A percentile compares a stretch with the other conserved stretches of the same genome.
These are phyloP conservation scores for Synanthedon formicaeformis DNA, from an alignment of 2,888 invertebrate genomes.

Conservation along the genomic window DNA sequence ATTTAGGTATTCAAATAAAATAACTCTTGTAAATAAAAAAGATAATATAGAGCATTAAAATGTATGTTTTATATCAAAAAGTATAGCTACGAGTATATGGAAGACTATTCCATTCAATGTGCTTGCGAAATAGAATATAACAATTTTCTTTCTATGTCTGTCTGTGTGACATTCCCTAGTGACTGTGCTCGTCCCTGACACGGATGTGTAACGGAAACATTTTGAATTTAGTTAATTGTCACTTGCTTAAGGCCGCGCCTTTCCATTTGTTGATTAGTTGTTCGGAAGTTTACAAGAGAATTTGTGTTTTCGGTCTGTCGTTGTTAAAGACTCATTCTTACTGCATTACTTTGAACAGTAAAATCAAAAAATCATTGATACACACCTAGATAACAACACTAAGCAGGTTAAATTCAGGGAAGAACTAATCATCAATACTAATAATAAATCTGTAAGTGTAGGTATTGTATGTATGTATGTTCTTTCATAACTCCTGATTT, in stretches of 20 bases:
- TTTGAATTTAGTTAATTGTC: neutral
- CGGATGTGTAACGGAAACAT: neutral
- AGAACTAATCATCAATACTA: too few species aligned
- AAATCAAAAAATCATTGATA: too few species aligned
- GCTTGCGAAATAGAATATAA: neutral
- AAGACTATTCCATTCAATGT: neutral
- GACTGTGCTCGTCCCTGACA: neutral
- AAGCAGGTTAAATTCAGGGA: too few species aligned
- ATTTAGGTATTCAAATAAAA: too few species aligned
- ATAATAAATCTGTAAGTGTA: too few species aligned
- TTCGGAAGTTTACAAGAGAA: too few species aligned
- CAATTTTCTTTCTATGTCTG: neutral
- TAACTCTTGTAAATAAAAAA: neutral
- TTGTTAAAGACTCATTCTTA: too few species aligned
- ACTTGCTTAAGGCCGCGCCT: neutral
- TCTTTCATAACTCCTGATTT: too few species aligned
- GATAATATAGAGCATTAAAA: neutral
- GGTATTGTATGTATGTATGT: too few species aligned
- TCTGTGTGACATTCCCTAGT: neutral
- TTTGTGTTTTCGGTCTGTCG: too few species aligned
- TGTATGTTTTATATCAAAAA: neutral
- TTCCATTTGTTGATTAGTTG: neutral
- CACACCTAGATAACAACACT: too few species aligned
- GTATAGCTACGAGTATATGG: neutral
- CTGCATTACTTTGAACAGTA: too few species aligned